phyloP scores from a whole-genome alignment of 1,140 invertebrate genomes.

The Metaphire vulgaris region DNA sequence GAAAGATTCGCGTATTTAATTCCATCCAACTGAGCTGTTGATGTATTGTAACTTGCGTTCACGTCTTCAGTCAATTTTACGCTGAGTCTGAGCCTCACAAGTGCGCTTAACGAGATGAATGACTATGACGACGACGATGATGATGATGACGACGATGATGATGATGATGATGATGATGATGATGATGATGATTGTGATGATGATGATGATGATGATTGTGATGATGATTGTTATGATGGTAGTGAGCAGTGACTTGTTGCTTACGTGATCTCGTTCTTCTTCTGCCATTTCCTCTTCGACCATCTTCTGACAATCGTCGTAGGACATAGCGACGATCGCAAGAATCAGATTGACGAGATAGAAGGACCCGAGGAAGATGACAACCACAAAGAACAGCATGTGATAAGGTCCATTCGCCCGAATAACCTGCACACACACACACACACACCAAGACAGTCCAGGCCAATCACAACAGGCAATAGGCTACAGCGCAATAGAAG shows the following conservation, averaged over 20 bases:
- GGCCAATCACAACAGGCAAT: too few relatives aligned
- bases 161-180: constrained; percentile 10
- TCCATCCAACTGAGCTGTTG: too few relatives aligned
- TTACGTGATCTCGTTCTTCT: not conserved
- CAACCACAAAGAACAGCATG: constrained; percentile 94
- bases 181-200: constrained; percentile 17
- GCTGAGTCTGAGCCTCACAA: not conserved
- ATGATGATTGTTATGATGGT: constrained; percentile 8
- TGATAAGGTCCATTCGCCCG: constrained; percentile 92
- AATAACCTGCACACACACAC: constrained; percentile 67
- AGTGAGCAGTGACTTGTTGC: too few relatives aligned
- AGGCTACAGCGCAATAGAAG: too few relatives aligned
- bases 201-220: not conserved
- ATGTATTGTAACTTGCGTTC: not conserved
- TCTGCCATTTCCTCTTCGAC: constrained; percentile 59
- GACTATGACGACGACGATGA: too few relatives aligned
- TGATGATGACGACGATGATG: too few relatives aligned
- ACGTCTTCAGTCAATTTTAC: not conserved
- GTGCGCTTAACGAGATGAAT: not conserved
- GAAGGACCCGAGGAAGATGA: constrained; percentile 96
- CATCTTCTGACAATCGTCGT: constrained; percentile 95
- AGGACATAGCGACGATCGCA: too few relatives aligned
- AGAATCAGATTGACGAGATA: too few relatives aligned
- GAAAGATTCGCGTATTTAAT: too few relatives aligned
- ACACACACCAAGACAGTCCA: too few relatives aligned